Percentiles rank a stretch among this genome's conserved stretches.
Conservation (phyloP, 2,113 vertebrate genomes). For the Cervus canadensis region DNA sequence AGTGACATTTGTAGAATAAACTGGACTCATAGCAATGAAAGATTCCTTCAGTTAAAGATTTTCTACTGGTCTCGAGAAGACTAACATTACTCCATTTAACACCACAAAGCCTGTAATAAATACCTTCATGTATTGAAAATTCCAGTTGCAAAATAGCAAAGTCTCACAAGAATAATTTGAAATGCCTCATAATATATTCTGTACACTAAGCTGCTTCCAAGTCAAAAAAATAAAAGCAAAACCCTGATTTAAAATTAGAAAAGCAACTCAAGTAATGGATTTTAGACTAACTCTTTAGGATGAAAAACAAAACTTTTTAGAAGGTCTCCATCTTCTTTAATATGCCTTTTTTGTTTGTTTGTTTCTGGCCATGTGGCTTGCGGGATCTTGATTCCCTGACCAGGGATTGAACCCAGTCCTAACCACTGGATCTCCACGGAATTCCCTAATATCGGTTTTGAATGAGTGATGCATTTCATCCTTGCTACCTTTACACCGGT, state of each 20-base stretch:
- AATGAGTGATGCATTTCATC: not conserved
- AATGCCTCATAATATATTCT: not conserved
- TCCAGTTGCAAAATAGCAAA: not conserved
- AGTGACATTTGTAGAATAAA: not conserved
- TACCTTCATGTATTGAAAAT: not conserved
- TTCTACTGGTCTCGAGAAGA: not conserved
- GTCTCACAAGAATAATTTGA: conserved; percentile 31
- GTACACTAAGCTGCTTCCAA: not conserved
- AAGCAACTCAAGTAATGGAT: not conserved
- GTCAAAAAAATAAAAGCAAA: conserved; percentile 8
- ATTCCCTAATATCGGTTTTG: not conserved
- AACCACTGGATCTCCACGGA: not conserved
- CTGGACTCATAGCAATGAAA: not conserved
- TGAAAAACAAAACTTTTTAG: not conserved
- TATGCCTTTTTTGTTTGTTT: not conserved
- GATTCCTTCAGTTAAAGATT: not conserved
- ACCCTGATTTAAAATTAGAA: not conserved
- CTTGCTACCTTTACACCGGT: not conserved
- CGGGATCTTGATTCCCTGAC: not conserved
- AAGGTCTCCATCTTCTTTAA: not conserved
- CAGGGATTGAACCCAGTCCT: not conserved
- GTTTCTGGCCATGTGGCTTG: not conserved
- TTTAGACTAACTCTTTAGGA: not conserved
- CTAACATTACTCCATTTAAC: not conserved
- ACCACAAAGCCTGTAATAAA: not conserved